phyloP scores from a whole-genome alignment of 2,797 vertebrate species.

The Eurystomus glaucurus region DNA sequence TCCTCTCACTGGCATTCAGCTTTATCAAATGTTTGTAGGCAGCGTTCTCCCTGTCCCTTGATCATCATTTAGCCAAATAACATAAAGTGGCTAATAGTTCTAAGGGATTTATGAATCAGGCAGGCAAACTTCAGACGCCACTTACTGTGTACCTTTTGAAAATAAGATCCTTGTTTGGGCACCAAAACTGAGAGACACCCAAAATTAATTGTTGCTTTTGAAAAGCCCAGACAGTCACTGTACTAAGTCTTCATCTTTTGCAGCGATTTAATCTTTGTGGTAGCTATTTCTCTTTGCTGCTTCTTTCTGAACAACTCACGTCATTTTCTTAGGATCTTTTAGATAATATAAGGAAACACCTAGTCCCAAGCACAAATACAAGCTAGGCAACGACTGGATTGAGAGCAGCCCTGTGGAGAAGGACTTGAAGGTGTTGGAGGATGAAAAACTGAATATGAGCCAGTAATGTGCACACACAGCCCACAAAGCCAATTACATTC shows the following conservation, averaged over 20 bases:
- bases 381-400: background rate
- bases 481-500: background rate
- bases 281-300: slow-evolving; percentile 5
- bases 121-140: background rate
- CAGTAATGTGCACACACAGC: background rate
- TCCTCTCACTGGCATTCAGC: background rate
- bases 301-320: background rate
- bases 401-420: background rate
- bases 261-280: slow-evolving; percentile 23
- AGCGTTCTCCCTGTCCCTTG: background rate
- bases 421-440: background rate
- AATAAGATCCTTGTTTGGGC: background rate
- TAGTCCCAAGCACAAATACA: background rate
- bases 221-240: slow-evolving; percentile 18
- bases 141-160: background rate
- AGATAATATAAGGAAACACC: background rate
- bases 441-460: background rate
- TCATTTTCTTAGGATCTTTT: background rate
- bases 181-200: background rate
- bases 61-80: background rate
- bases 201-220: background rate
- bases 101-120: background rate
- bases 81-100: background rate
- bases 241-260: background rate
- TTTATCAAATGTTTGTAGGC: background rate